Evolutionary conservation across 2,113 vertebrate genomes (phyloP).

Genomic region (Otis tarda): DNA sequence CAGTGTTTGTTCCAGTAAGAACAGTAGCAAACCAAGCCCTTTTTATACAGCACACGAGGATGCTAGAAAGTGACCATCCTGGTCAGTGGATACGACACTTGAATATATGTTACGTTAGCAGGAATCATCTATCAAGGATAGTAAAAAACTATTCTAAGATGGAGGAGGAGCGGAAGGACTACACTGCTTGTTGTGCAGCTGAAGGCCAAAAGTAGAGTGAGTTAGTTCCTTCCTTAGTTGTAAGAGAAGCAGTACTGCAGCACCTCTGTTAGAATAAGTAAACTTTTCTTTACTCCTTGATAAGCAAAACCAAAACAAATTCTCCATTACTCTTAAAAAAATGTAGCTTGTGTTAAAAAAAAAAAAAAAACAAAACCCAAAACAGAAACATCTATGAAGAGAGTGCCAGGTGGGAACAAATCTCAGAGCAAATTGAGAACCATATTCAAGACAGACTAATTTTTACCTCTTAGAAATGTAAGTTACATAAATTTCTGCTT

Average conservation of each 20-base stretch:
- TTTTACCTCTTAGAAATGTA: conserved; percentile 7
- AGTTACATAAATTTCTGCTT: conserved; percentile 9
- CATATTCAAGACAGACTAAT: background rate
- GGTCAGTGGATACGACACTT: background rate
- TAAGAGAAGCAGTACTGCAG: background rate
- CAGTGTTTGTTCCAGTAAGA: background rate
- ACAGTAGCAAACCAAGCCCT: background rate
- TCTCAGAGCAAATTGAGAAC: background rate
- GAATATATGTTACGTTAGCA: background rate
- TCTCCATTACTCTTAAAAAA: background rate
- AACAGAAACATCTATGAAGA: background rate
- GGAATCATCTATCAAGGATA: background rate
- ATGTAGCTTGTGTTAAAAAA: background rate
- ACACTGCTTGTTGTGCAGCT: background rate
- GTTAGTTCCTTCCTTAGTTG: background rate
- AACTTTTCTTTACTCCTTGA: background rate
- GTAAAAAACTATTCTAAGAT: background rate
- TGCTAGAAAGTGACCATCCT: background rate
- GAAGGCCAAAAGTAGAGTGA: background rate
- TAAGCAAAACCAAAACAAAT: background rate
- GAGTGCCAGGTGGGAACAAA: background rate
- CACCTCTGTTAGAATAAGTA: background rate
- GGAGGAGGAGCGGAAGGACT: no score
- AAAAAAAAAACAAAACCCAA: background rate
- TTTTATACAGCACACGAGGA: background rate